These are phyloP conservation scores for Polia nebulosa DNA, from an alignment of 2,888 invertebrate genomes.

Conservation along the genomic window DNA sequence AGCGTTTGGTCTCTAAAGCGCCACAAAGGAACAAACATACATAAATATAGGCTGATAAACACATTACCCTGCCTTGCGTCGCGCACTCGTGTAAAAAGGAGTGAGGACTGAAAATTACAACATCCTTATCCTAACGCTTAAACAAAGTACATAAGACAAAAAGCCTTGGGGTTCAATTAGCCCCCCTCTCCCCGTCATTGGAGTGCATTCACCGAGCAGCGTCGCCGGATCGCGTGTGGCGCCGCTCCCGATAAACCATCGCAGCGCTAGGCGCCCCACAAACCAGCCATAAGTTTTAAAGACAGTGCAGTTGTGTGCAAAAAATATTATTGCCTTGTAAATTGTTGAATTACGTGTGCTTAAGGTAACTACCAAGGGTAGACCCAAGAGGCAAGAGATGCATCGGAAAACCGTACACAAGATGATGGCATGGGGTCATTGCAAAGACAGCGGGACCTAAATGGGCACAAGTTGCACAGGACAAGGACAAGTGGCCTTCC, in stretches of 20 bases:
- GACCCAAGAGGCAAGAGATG: too few species aligned
- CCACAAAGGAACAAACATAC: too few species aligned
- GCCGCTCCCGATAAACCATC: slow-evolving; percentile 82
- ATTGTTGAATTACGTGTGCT: slow-evolving; percentile 29
- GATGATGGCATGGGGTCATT: too few species aligned
- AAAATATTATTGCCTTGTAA: slow-evolving; percentile 34
- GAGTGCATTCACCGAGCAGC: slow-evolving; percentile 86
- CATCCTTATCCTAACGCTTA: slow-evolving; percentile 6
- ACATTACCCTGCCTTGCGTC: too few species aligned
- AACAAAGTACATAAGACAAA: slow-evolving; percentile 38
- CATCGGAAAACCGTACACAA: too few species aligned
- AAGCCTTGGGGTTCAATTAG: slow-evolving; percentile 71
- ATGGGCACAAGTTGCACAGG: too few species aligned
- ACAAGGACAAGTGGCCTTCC: too few species aligned
- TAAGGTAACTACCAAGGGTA: background rate
- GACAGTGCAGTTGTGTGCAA: slow-evolving; percentile 49
- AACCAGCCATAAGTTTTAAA: slow-evolving; percentile 49
- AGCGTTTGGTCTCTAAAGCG: too few species aligned
- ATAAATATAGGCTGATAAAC: too few species aligned
- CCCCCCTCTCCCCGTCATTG: slow-evolving; percentile 47
- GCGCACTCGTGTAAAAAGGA: too few species aligned
- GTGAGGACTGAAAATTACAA: background rate
- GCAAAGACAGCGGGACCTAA: too few species aligned
- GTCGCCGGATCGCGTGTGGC: slow-evolving; percentile 83
- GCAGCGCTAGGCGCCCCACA: slow-evolving; percentile 68